These are phyloP conservation scores for Promerops cafer DNA, from an alignment of 2,113 vertebrate genomes.

Conservation along the genomic window DNA sequence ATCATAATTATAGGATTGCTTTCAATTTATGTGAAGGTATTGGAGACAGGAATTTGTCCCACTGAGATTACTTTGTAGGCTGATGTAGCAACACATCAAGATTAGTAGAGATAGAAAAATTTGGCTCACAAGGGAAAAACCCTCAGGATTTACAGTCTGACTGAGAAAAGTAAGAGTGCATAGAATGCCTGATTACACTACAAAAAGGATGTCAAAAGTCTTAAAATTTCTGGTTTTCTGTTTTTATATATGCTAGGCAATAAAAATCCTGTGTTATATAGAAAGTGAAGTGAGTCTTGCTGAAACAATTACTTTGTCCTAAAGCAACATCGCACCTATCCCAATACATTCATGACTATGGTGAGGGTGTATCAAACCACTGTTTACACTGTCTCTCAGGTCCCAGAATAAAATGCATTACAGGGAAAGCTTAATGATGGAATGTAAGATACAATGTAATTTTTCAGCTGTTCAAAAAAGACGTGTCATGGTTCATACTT, in stretches of 20 bases:
- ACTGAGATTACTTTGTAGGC: background rate
- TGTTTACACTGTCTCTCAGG: background rate
- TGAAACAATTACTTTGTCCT: background rate
- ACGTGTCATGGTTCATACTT: conserved; percentile 15
- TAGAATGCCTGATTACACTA: background rate
- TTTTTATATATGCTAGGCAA: background rate
- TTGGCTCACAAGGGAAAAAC: background rate
- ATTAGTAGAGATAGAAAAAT: background rate
- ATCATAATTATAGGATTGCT: background rate
- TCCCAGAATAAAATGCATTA: conserved; percentile 35
- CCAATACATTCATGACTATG: background rate
- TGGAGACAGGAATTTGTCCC: background rate
- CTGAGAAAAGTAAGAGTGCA: background rate
- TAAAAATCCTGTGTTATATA: background rate
- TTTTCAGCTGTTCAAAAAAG: conserved; percentile 51
- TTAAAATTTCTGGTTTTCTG: background rate
- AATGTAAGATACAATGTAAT: conserved; percentile 44
- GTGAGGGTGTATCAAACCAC: background rate
- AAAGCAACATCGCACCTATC: background rate
- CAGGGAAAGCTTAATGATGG: conserved; percentile 31
- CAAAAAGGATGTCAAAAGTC: background rate
- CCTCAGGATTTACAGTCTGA: background rate
- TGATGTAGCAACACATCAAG: background rate
- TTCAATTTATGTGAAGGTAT: background rate
- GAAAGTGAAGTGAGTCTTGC: background rate